These are phyloP conservation scores for Norana najaformis DNA, from an alignment of 2,888 invertebrate species.

Conservation along the genomic window DNA sequence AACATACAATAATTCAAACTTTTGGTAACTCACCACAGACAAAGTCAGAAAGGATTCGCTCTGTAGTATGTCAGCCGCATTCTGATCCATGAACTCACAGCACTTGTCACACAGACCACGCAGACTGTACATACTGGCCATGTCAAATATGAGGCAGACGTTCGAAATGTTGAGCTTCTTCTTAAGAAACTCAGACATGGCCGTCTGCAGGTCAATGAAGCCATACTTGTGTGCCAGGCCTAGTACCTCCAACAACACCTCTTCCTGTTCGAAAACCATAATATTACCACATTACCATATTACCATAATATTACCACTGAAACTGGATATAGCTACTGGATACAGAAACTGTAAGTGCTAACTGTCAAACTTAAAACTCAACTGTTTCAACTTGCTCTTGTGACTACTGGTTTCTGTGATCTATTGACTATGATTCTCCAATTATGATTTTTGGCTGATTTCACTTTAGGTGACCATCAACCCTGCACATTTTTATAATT, in stretches of 20 bases:
- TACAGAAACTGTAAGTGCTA: no score
- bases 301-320: neutral
- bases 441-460: no score
- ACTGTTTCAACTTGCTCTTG: no score
- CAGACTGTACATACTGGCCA: slow-evolving; percentile 75
- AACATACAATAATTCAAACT: neutral
- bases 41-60: slow-evolving; percentile 82
- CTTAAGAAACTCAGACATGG: slow-evolving; percentile 89
- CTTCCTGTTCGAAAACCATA: slow-evolving; percentile 51
- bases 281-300: slow-evolving; percentile 15
- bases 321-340: neutral
- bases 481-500: no score
- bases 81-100: slow-evolving; percentile 84
- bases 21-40: slow-evolving; percentile 73
- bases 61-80: slow-evolving; percentile 81
- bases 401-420: no score
- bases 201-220: slow-evolving; percentile 84
- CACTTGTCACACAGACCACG: slow-evolving; percentile 74
- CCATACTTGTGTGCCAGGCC: slow-evolving; percentile 95
- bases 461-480: no score
- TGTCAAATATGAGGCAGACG: slow-evolving; percentile 91
- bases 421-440: no score
- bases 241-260: slow-evolving; percentile 68
- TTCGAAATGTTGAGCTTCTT: slow-evolving; percentile 84
- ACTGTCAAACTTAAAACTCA: no score